Percentiles rank a stretch among this genome's conserved stretches.
Conservation (phyloP, 1,140 invertebrate genomes). For the Liolophura sinensis region DNA sequence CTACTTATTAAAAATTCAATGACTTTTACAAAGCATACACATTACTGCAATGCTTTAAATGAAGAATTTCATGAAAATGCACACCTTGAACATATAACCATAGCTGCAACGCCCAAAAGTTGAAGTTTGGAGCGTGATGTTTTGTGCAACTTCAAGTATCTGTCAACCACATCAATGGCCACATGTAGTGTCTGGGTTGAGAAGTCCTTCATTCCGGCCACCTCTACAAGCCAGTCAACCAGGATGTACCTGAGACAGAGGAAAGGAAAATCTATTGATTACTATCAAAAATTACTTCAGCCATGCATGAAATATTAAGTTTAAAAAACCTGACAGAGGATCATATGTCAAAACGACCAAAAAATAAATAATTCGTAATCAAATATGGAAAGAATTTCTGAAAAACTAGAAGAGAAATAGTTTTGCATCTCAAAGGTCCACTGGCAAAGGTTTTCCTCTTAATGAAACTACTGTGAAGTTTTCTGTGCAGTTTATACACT, state of each 20-base stretch:
- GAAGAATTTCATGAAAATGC: neutral
- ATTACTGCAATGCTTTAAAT: too few relatives aligned
- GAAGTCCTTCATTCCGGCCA: conserved; percentile 55
- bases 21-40: too few relatives aligned
- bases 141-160: conserved; percentile 42
- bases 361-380: conserved; percentile 1
- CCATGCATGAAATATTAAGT: neutral
- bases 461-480: too few relatives aligned
- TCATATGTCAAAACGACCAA: neutral
- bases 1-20: too few relatives aligned
- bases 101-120: conserved; percentile 53
- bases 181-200: conserved; percentile 48
- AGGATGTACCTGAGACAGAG: conserved; percentile 50
- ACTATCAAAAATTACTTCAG: neutral
- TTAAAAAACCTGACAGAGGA: neutral
- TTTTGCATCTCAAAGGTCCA: neutral
- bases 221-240: conserved; percentile 58
- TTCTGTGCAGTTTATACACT: neutral
- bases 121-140: conserved; percentile 49
- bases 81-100: conserved; percentile 57
- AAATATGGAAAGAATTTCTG: neutral
- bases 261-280: neutral
- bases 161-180: conserved; percentile 54
- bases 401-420: neutral
- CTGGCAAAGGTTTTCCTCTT: too few relatives aligned